phyloP scores from a whole-genome alignment of 2,113 vertebrate species.

The Lampris incognitus region DNA sequence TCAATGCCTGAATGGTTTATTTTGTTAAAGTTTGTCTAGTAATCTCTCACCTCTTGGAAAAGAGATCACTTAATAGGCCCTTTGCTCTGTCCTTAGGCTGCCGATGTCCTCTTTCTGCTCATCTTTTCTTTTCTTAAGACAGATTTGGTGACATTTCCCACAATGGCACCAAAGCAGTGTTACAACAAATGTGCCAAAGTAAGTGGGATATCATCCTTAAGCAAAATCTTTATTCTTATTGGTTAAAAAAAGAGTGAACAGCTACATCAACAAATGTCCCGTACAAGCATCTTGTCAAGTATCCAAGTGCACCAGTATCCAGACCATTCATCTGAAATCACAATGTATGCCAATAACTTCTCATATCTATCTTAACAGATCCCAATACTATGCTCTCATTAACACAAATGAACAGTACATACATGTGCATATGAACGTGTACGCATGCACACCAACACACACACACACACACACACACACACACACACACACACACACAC shows the following conservation, averaged over 20 bases:
- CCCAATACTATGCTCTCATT: too few relatives aligned
- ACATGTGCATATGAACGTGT: too few relatives aligned
- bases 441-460: neutral
- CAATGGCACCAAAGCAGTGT: conserved; percentile 52
- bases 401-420: too few relatives aligned
- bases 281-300: conserved; percentile 39
- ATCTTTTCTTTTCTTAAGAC: conserved; percentile 9
- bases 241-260: conserved; percentile 24
- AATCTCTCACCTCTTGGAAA: conserved; percentile 44
- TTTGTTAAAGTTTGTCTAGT: conserved; percentile 42
- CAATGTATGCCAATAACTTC: too few relatives aligned
- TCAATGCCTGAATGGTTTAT: conserved; percentile 61
- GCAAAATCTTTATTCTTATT: conserved; percentile 31
- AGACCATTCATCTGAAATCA: conserved; percentile 10
- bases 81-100: conserved; percentile 61
- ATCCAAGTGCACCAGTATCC: conserved; percentile 51
- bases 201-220: conserved; percentile 38
- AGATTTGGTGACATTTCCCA: conserved; percentile 52
- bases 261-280: conserved; percentile 5
- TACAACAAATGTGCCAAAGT: conserved; percentile 33
- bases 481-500: conserved; percentile 2
- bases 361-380: too few relatives aligned
- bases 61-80: conserved; percentile 51
- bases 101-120: conserved; percentile 24
- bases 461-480: neutral